Percentiles rank a stretch among this genome's conserved stretches.
Conservation (phyloP, 1,140 invertebrate species). For the Agrypnia vestita region DNA sequence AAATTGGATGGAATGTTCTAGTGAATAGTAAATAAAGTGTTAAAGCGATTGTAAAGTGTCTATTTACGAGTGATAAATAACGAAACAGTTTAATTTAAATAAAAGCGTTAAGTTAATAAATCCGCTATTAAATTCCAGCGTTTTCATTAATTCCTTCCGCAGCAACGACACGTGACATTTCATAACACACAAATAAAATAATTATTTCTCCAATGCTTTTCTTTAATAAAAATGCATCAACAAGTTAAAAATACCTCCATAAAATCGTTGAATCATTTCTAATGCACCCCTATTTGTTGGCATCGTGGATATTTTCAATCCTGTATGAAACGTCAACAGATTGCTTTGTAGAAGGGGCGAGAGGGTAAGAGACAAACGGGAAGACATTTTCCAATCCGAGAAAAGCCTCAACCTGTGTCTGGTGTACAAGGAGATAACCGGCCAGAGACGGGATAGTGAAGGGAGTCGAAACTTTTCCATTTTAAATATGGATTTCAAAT, state of each 20-base stretch:
- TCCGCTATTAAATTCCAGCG: too few relatives aligned
- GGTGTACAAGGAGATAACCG: slow-evolving; percentile 11
- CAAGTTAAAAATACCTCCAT: not conserved
- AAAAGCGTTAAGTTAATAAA: too few relatives aligned
- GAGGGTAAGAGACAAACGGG: slow-evolving; percentile 28
- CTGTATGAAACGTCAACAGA: slow-evolving; percentile 49
- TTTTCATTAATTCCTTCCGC: too few relatives aligned
- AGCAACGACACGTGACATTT: too few relatives aligned
- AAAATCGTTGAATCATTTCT: not conserved
- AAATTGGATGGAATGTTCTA: too few relatives aligned
- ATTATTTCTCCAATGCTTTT: too few relatives aligned
- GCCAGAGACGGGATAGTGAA: too few relatives aligned
- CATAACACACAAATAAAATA: too few relatives aligned
- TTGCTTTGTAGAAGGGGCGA: slow-evolving; percentile 11
- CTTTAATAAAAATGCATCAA: not conserved
- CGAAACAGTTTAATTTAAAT: too few relatives aligned
- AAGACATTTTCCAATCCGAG: slow-evolving; percentile 30
- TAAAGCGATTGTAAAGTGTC: too few relatives aligned
- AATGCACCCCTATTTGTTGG: not conserved
- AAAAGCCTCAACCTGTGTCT: slow-evolving; percentile 33
- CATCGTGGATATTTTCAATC: slow-evolving; percentile 40
- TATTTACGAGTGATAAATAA: too few relatives aligned
- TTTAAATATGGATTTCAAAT: slow-evolving; percentile 1
- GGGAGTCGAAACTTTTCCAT: slow-evolving; percentile 10
- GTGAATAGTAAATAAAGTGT: too few relatives aligned